Evolutionary conservation across 2,113 vertebrate genomes (phyloP).

Genomic region (Pygoscelis antarcticus): DNA sequence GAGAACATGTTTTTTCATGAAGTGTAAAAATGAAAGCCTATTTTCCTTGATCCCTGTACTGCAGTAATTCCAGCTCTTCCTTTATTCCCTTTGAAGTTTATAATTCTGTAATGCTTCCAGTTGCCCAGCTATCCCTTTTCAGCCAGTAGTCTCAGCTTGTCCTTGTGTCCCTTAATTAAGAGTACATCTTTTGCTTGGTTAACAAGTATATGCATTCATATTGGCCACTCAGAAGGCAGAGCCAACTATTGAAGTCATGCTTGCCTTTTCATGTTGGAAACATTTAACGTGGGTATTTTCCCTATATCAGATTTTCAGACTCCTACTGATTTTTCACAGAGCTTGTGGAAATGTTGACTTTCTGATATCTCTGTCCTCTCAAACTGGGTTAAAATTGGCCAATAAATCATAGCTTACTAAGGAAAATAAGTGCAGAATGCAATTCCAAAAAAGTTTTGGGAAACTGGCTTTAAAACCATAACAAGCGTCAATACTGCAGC

Average conservation of each 20-base stretch:
- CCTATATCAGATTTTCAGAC: neutral
- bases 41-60: neutral
- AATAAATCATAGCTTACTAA: neutral
- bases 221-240: neutral
- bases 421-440: constrained; percentile 8
- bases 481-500: neutral
- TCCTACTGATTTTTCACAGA: neutral
- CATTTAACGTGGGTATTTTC: neutral
- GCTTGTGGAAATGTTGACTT: neutral
- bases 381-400: neutral
- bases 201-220: neutral
- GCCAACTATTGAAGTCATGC: neutral
- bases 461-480: neutral
- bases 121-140: neutral
- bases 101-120: neutral
- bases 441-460: neutral
- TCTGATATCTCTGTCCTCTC: neutral
- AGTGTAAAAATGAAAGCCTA: neutral
- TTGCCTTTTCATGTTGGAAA: neutral
- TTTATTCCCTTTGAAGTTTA: neutral
- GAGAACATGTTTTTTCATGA: neutral
- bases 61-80: neutral
- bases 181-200: neutral
- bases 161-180: neutral
- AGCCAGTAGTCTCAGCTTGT: neutral